Base-by-base conservation (phyloP, 2,797 vertebrate genomes). In the Myotis daubentonii region DNA sequence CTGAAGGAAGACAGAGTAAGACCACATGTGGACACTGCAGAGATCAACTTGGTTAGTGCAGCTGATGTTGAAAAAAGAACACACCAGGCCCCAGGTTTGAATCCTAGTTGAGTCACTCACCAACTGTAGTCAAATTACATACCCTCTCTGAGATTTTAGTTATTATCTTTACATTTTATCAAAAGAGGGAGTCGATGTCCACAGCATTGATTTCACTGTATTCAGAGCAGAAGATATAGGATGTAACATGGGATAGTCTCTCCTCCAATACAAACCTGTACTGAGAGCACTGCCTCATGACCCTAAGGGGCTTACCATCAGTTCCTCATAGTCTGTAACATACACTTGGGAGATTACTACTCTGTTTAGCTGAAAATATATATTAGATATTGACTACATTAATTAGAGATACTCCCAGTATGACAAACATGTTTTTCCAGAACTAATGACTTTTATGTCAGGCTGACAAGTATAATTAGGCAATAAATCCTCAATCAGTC, bases 391-490 rank as follows among this genome's bases (percentile, higher is more conserved):
- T 94, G 95, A 95, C 71, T 79, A 28, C 93, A 96, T 96, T 95
- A 95, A 97, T 94, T 95, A 95, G 91, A 87, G 93, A 94, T 96
- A 91, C 94, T 95, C 88, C 89, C 9, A 13, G 68, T 65, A 94
- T 84, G 93, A 94, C 89, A 97, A 96, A 96, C 87, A 94, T 68
- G 92, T 95, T 96, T 97, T 97, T 97, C 87, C n/a, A 96, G 93
- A 97, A 96, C 89, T 95, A 97, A 96, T 94, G 94, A 96, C 94
- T 97, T 91, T 93, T 96, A 95, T 95, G 94, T 97, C 95, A 97
- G 71, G 71, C 88, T 97, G 94, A 97, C 94, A 97, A 96, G 92
- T 97, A 96, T 96, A 96, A 97, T 96, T 96, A 95, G 65, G 95
- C 81, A 95, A 95, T 96, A 97, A 96, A 97, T 97, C 78, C 78